Percentiles rank a stretch among this genome's conserved stretches.
phyloP scores from a whole-genome alignment of 1,140 invertebrate species.

The Lepidurus arcticus region DNA sequence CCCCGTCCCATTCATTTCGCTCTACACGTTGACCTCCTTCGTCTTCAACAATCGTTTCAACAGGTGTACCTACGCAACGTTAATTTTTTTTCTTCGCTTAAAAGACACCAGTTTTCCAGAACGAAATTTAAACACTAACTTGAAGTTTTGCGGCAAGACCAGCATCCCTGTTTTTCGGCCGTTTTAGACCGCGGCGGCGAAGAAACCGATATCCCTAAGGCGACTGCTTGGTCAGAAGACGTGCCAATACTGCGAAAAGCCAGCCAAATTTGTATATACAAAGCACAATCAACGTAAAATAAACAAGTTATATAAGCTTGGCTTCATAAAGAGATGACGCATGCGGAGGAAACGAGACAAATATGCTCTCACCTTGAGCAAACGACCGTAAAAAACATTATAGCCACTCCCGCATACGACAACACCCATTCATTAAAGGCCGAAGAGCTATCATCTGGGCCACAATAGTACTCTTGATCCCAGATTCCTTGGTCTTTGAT shows the following conservation, averaged over 20 bases:
- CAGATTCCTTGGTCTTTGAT: constrained; percentile 35
- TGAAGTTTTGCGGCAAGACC: not conserved
- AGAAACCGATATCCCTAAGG: constrained; percentile 27
- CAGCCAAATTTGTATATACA: not conserved
- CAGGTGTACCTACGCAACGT: not conserved
- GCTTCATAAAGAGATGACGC: not conserved
- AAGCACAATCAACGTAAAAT: not conserved
- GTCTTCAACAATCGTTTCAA: constrained; percentile 34
- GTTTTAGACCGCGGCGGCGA: not conserved
- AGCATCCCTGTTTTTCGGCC: not conserved
- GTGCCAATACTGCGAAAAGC: constrained; percentile 32
- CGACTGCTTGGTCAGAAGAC: constrained; percentile 28
- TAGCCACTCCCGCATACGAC: constrained; percentile 42
- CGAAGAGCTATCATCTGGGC: constrained; percentile 37
- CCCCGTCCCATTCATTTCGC: constrained; percentile 45
- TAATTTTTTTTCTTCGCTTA: not conserved
- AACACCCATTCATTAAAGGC: constrained; percentile 42
- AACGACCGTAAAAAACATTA: constrained; percentile 40
- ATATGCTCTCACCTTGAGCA: constrained; percentile 42
- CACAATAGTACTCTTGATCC: constrained; percentile 35
- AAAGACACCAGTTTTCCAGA: not conserved
- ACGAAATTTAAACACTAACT: constrained; percentile 10
- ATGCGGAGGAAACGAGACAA: not conserved
- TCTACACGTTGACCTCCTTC: constrained; percentile 45
- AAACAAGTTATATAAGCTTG: not conserved